Evolutionary conservation across 2,113 vertebrate species (phyloP), one percentile per base, ranked within the genome.

Genomic region (Saccopteryx leptura): DNA sequence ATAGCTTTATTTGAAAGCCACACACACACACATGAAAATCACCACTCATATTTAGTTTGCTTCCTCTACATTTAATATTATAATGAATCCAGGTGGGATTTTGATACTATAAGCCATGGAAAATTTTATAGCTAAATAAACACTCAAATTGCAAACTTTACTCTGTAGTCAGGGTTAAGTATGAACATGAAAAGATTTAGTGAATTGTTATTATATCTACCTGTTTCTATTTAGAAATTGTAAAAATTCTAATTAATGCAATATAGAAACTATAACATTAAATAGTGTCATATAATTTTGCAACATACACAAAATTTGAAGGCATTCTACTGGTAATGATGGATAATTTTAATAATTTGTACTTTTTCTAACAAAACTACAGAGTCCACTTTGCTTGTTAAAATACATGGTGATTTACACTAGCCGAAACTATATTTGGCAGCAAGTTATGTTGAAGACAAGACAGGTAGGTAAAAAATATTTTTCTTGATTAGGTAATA

Each of bases 401-500:
- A 97, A 98, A 98, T 97, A 93, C 97, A 96, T 93, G 78, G 39
- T 98, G 98, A 98, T 97, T 96, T 96, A 96, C 92, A 97, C 96
- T 85, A 97, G 97, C 95, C 93, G 93, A 97, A 98, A 97, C 84
- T 92, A 91, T 71, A 94, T 94, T 98, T 98, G 97, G 97, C 97
- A 98, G 97, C 96, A 87, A 98, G 98, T 96, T 97, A 98, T 97
- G 96, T 97, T 96, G 97, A 96, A 98, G 97, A 98, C 94, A 98
- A 98, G 98, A 98, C 98, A 97, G 98, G 97, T 96, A 97, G 97
- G 88, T 39, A 39, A 39, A 39, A 97, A 98, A 98, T 98, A 98
- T 98, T 98, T 98, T 97, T 96, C 97, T 98, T 98, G 97, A 98
- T 98, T 98, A 98, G 98, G 98, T 98, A 98, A 98, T 98, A 96